These are phyloP conservation scores for Mesorhabditis belari DNA, from an alignment of 2,888 invertebrate genomes.

Conservation along the genomic window DNA sequence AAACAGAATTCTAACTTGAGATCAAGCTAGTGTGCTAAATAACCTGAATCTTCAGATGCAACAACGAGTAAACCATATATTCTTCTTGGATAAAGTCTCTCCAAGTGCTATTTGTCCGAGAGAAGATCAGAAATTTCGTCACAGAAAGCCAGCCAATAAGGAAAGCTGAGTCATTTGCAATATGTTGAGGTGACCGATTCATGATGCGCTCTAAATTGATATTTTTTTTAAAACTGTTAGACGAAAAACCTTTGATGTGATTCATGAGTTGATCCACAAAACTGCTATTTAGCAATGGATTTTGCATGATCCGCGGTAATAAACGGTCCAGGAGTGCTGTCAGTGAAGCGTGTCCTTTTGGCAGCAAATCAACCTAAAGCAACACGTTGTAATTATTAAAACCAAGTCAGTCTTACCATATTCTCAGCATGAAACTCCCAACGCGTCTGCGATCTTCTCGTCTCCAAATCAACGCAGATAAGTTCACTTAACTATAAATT, in stretches of 20 bases:
- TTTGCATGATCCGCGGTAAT: background rate
- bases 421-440: background rate
- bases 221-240: background rate
- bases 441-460: background rate
- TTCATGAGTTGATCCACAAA: background rate
- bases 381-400: background rate
- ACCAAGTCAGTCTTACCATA: background rate
- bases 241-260: background rate
- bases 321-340: background rate
- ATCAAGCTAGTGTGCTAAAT: background rate
- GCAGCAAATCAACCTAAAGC: background rate
- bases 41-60: background rate
- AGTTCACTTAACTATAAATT: background rate
- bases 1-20: background rate
- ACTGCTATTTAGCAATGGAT: background rate
- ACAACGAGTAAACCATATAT: background rate
- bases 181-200: background rate
- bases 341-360: background rate
- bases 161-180: background rate
- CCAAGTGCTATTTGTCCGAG: background rate
- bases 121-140: background rate
- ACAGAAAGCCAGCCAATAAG: background rate
- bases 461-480: background rate
- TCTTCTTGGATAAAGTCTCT: background rate
- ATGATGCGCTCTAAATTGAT: background rate